Conservation (phyloP, 2,113 vertebrate species). For the Caretta caretta region DNA sequence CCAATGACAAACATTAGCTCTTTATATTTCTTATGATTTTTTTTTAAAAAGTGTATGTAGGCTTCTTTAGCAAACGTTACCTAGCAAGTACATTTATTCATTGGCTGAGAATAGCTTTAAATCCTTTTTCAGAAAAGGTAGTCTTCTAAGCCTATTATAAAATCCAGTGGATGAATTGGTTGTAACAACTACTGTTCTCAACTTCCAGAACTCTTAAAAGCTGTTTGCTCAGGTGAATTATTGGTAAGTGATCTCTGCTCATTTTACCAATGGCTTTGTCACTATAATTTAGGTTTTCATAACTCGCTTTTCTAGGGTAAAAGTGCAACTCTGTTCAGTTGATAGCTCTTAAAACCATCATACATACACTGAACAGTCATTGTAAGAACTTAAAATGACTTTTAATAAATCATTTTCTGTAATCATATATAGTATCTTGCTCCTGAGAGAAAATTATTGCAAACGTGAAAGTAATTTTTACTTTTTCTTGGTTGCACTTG, state of each 20-base stretch:
- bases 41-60: neutral
- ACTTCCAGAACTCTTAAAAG: neutral
- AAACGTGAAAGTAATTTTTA: neutral
- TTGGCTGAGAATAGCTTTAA: neutral
- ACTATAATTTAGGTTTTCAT: constrained; percentile 12
- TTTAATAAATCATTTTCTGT: neutral
- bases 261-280: neutral
- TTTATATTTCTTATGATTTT: neutral
- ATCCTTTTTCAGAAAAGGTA: neutral
- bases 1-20: neutral
- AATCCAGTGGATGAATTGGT: neutral
- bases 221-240: neutral
- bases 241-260: neutral
- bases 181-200: neutral
- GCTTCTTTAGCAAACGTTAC: neutral
- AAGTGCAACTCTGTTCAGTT: neutral
- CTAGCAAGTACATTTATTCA: neutral
- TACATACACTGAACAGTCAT: constrained; percentile 10
- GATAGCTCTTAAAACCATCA: neutral
- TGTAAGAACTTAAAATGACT: constrained; percentile 47
- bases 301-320: neutral
- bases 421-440: neutral
- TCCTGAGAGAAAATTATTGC: constrained; percentile 60
- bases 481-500: neutral
- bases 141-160: neutral